Conservation (phyloP, 2,888 invertebrate species). For the Corbicula japonica region DNA sequence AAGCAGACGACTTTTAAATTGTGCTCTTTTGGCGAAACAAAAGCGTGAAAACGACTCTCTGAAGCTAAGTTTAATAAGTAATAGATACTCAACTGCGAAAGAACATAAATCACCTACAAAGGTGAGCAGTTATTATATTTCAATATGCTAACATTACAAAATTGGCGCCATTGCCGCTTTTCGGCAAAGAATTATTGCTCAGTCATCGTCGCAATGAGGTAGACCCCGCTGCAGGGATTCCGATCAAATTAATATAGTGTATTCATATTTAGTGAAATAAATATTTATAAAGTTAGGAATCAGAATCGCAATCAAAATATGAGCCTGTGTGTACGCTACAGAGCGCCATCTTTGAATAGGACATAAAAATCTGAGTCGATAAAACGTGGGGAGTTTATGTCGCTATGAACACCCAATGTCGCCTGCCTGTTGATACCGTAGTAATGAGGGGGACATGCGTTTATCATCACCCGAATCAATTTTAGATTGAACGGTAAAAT, state of each 20-base stretch:
- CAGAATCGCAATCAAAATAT: conserved; percentile 27
- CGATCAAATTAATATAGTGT: conserved; percentile 40
- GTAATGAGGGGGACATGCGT: conserved; percentile 7
- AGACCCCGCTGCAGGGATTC: conserved; percentile 34
- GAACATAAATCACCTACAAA: conserved; percentile 55
- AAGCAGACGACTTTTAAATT: conserved; percentile 53
- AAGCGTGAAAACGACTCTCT: conserved; percentile 27
- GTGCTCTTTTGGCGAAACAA: conserved; percentile 51
- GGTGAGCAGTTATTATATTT: conserved; percentile 46
- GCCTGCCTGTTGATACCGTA: conserved; percentile 17
- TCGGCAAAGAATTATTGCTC: conserved; percentile 40
- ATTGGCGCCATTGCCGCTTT: conserved; percentile 47
- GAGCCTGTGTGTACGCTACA: conserved; percentile 15
- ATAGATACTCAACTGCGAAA: conserved; percentile 27
- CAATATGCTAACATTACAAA: conserved; percentile 60
- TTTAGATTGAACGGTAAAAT: too few relatives aligned
- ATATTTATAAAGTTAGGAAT: conserved; percentile 41
- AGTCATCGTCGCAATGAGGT: conserved; percentile 56
- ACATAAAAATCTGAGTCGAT: conserved; percentile 31
- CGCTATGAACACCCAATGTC: conserved; percentile 15
- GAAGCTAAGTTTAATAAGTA: conserved; percentile 34
- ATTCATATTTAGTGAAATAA: conserved; percentile 54
- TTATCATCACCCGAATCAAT: conserved; percentile 39
- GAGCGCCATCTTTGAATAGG: conserved; percentile 23
- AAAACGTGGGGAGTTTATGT: conserved; percentile 39